These are phyloP conservation scores for Drosophila sordidula DNA, from an alignment of 2,888 invertebrate species.

Conservation along the genomic window DNA sequence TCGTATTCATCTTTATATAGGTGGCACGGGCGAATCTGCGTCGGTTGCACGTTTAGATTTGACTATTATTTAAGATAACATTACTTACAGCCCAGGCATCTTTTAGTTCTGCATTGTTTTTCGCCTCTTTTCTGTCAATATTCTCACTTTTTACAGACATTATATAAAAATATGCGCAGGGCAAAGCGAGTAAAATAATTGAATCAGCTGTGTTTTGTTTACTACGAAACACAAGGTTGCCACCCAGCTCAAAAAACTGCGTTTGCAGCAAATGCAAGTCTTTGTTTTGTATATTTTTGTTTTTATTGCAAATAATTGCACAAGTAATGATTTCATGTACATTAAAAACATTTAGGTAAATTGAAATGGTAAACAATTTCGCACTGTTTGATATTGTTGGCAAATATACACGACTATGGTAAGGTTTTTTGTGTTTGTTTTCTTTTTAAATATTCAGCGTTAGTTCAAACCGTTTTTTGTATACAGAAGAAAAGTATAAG, in stretches of 20 bases:
- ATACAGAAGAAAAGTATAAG: conserved; percentile 31
- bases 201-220: conserved; percentile 52
- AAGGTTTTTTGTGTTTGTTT: conserved; percentile 1
- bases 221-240: conserved; percentile 26
- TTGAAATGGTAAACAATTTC: conserved; percentile 51
- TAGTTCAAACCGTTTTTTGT: conserved; percentile 24
- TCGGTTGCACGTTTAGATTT: conserved; percentile 15
- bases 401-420: conserved; percentile 31
- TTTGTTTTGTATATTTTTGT: conserved; percentile 28
- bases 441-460: conserved; percentile 7
- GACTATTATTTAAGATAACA: background rate
- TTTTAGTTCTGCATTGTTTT: conserved; percentile 39
- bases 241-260: conserved; percentile 18
- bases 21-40: conserved; percentile 91
- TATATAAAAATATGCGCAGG: conserved; percentile 48
- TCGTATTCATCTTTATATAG: conserved; percentile 92
- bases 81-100: conserved; percentile 81
- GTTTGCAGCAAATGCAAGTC: background rate
- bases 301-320: conserved; percentile 72
- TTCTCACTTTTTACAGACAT: conserved; percentile 43
- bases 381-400: conserved; percentile 31
- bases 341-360: conserved; percentile 51
- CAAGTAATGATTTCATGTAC: conserved; percentile 58
- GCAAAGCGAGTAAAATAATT: background rate
- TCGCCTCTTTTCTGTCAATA: conserved; percentile 50